Evolutionary conservation across 2,113 vertebrate species (phyloP), one percentile per base, ranked within the genome.

Genomic region (Pachypanchax playfairii): DNA sequence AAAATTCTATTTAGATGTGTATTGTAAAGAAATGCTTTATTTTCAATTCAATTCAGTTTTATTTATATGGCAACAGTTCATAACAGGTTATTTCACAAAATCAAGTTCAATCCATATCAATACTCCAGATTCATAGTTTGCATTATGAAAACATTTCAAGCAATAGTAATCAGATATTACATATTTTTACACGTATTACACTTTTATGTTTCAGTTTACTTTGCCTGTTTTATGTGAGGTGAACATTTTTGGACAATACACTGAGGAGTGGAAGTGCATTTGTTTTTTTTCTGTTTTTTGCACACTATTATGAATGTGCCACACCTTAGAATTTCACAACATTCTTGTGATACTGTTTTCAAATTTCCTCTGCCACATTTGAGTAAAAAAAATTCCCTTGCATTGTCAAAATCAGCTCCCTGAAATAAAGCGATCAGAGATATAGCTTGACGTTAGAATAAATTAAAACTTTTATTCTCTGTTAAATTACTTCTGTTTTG

Each of bases 21-120:
- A 33, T 20, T 85, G 67, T 60, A 58, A 57, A 51, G n/a, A n/a
- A n/a, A n/a, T n/a, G 46, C 26, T 71, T 52, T 74, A 36, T 69
- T 59, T 61, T 75, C 4, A 13, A 13, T 70, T 64, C 14, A 61
- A 38, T 74, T 75, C 36, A 43, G 42, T 47, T 58, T 58, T 39
- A 31, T 36, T 36, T n/a, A n/a, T n/a, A n/a, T n/a, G n/a, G n/a
- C n/a, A n/a, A n/a, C n/a, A n/a, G n/a, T n/a, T n/a, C n/a, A n/a
- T n/a, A n/a, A n/a, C n/a, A n/a, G n/a, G n/a, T n/a, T n/a, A n/a
- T n/a, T n/a, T n/a, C n/a, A n/a, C n/a, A n/a, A n/a, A n/a, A n/a
- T n/a, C n/a, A n/a, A n/a, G n/a, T n/a, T n/a, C n/a, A n/a, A n/a
- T n/a, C n/a, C n/a, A n/a, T n/a, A n/a, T n/a, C n/a, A n/a, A n/a